A percentile compares a stretch with the other conserved stretches of the same genome.
phyloP scores from a whole-genome alignment of 37 sponge, comb jelly and placozoan genomes.

The Beroe ovata region DNA sequence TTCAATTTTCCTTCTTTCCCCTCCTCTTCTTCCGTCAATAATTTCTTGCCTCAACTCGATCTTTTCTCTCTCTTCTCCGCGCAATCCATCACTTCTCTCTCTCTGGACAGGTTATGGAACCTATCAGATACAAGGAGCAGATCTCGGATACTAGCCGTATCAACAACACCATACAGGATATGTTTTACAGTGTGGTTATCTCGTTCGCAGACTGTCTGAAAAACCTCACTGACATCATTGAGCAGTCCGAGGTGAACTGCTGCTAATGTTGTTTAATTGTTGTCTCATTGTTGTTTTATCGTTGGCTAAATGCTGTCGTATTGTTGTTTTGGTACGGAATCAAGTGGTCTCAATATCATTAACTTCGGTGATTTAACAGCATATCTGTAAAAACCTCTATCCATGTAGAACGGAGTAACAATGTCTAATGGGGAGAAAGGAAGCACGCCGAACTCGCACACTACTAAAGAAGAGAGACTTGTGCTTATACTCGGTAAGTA shows the following conservation, averaged over 20 bases:
- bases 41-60: too few species aligned
- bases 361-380: too few species aligned
- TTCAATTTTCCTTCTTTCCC: too few species aligned
- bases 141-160: not conserved
- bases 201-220: conserved; percentile 61
- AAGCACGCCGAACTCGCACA: not conserved
- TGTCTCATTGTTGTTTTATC: too few species aligned
- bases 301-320: too few species aligned
- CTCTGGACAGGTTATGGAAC: conserved; percentile 33
- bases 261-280: too few species aligned
- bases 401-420: not conserved
- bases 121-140: not conserved
- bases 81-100: not conserved
- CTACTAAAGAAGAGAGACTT: conserved; percentile 32
- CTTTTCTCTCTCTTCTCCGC: too few species aligned
- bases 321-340: too few species aligned
- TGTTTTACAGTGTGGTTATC: conserved; percentile 56
- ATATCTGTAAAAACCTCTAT: too few species aligned
- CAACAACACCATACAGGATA: conserved; percentile 21
- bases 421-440: not conserved
- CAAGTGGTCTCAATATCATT: too few species aligned
- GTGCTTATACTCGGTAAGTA: conserved; percentile 36
- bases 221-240: conserved; percentile 40
- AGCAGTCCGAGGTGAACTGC: not conserved
- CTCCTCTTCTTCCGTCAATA: too few species aligned